Evolutionary conservation across 2,797 vertebrate genomes (phyloP), one percentile per base, ranked within the genome.

Genomic region (Crypturellus tataupa): DNA sequence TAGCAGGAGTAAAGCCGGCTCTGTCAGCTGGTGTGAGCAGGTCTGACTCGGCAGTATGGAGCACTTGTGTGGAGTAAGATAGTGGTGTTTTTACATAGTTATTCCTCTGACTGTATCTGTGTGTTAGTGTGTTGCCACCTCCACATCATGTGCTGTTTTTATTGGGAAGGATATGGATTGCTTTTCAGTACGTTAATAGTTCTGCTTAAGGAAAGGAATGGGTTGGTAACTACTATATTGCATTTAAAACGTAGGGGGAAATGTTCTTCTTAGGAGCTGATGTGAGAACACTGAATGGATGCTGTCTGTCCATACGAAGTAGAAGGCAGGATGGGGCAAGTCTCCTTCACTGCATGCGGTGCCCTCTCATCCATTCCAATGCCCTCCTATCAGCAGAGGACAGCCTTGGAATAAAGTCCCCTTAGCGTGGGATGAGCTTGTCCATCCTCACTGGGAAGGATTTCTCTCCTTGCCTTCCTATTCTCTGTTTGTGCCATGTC

Each of bases 31-130:
- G 46, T 72, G 67, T 77, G 78, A 90, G 35, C 55, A 40, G 49
- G 21, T 78, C 89, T 78, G 93, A 90, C 75, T 94, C 95, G 94
- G 89, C 73, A 95, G 27, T 23, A 39, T 4, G 40, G 72, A 90
- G 42, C 35, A 29, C 53, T 85, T 85, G 42, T 29, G 39, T 39
- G 73, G 73, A 91, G 70, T 78, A 87, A 59, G 44, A 80, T 59
- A 91, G 75, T 4, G 8, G 11, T 55, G 37, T 64, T 82, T 94
- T 91, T 20, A 68, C 44, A 12, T 42, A 68, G 62, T 93, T 86
- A 85, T 80, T 94, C 65, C 75, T 93, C 83, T 85, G 93, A 23
- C 75, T 90, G 6, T 77, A 55, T 93, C 91, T 91, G 49, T 85
- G 53, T 90, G 93, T 88, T 62, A 87, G 58, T 51, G 33, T 73